A percentile compares a stretch with the other conserved stretches of the same genome.
These are phyloP conservation scores for Cebidichthys violaceus DNA, from an alignment of 2,113 vertebrate species.

Conservation along the genomic window DNA sequence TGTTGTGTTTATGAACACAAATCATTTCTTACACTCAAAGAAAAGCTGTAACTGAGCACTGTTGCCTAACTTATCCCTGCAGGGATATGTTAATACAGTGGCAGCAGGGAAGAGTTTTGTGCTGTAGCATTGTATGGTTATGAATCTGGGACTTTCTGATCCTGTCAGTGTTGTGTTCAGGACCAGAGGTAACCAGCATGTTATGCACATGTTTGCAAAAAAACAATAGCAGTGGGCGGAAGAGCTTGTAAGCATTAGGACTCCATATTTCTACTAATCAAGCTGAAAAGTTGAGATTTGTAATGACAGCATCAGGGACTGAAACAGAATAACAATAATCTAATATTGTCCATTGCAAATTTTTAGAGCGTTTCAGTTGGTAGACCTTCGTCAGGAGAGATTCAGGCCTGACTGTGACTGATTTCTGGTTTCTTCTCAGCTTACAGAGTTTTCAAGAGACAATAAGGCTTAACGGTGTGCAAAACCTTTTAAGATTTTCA, in stretches of 20 bases:
- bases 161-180: not conserved
- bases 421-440: not conserved
- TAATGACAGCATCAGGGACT: not conserved
- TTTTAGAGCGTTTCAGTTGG: not conserved
- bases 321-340: not conserved
- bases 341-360: not conserved
- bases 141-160: conserved; percentile 24
- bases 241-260: not conserved
- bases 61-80: conserved; percentile 35
- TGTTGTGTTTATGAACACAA: conserved; percentile 26
- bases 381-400: not conserved
- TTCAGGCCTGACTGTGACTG: not conserved
- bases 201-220: conserved; percentile 4
- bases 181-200: not conserved
- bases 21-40: conserved; percentile 15
- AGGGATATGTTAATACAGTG: conserved; percentile 31
- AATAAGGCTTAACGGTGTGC: not conserved
- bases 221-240: not conserved
- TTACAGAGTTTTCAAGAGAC: not conserved
- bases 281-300: not conserved
- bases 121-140: conserved; percentile 1
- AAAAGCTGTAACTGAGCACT: conserved; percentile 46
- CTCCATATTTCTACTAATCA: not conserved
- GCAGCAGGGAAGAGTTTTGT: not conserved
- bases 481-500: not conserved